Percentiles rank a stretch among this genome's conserved stretches.
Conservation (phyloP, 2,888 invertebrate species). For the Keiferia lycopersicella region DNA sequence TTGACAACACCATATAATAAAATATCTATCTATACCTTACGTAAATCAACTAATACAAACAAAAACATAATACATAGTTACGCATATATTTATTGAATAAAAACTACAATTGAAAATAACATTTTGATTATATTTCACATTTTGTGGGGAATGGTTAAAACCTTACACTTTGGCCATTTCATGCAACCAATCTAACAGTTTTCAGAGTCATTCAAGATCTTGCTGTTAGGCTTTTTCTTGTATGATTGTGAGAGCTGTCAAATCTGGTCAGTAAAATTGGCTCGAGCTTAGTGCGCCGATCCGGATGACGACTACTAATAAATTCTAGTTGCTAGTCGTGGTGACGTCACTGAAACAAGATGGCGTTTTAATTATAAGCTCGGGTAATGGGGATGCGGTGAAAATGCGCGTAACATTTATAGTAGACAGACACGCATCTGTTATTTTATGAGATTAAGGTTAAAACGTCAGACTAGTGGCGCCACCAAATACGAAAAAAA, state of each 20-base stretch:
- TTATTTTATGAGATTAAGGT: no score
- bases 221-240: no score
- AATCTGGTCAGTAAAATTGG: no score
- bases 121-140: conserved; percentile 11
- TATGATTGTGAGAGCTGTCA: no score
- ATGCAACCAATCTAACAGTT: no score
- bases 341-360: conserved; percentile 13
- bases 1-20: conserved; percentile 1
- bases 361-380: neutral
- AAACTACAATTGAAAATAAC: conserved; percentile 3
- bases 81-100: conserved; percentile 8
- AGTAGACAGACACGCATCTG: neutral
- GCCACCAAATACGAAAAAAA: no score
- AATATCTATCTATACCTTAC: neutral
- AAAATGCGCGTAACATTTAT: neutral
- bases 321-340: conserved; percentile 10
- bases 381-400: no score
- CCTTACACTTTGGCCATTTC: no score
- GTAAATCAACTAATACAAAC: conserved; percentile 9
- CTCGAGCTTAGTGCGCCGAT: neutral
- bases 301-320: conserved; percentile 15
- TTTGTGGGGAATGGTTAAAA: neutral
- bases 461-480: no score
- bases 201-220: no score
- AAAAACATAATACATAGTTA: neutral